phyloP scores from a whole-genome alignment of 2,113 vertebrate genomes.

The Limnothrissa miodon region DNA sequence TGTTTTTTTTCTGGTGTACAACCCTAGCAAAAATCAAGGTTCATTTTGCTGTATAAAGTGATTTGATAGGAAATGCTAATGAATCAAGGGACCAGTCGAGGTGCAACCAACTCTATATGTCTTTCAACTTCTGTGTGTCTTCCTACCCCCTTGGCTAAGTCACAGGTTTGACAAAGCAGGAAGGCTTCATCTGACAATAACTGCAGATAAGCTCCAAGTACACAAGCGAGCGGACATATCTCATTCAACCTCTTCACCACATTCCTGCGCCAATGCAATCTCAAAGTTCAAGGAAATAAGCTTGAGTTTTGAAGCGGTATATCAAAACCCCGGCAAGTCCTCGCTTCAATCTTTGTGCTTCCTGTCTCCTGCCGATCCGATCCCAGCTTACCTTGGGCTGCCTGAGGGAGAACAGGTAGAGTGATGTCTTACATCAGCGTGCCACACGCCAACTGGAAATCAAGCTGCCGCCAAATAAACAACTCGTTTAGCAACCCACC shows the following conservation, averaged over 20 bases:
- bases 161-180: not conserved
- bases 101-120: too few relatives aligned
- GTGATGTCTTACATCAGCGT: not conserved
- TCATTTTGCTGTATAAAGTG: too few relatives aligned
- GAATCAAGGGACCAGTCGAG: too few relatives aligned
- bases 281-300: not conserved
- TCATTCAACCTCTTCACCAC: not conserved
- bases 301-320: not conserved
- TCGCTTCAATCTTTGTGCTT: not conserved
- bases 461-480: too few relatives aligned
- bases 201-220: not conserved
- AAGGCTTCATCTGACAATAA: not conserved
- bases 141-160: too few relatives aligned
- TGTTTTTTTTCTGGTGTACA: too few relatives aligned
- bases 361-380: not conserved
- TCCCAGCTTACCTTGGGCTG: not conserved
- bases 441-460: not conserved
- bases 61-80: too few relatives aligned
- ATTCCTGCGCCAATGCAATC: not conserved
- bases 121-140: too few relatives aligned
- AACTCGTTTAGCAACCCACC: too few relatives aligned
- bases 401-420: not conserved
- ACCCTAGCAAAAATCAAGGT: too few relatives aligned
- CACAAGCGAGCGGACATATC: not conserved
- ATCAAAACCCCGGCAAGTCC: not conserved